Conservation (phyloP, 2,797 vertebrate species). For the Telmatherina bonti region DNA sequence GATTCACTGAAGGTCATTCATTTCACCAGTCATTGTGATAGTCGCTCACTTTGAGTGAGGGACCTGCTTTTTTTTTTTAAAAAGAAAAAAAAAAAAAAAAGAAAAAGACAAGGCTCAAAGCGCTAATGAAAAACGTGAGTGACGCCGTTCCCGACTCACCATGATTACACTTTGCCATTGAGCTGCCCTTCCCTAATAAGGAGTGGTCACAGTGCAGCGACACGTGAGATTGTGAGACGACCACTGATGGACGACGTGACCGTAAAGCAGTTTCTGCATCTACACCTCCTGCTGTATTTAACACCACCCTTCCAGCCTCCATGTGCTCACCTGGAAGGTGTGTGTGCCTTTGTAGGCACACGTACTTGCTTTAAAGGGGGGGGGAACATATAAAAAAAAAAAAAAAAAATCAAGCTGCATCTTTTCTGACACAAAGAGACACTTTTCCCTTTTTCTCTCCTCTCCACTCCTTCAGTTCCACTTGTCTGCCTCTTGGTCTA, state of each 20-base stretch:
- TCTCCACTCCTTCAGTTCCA: neutral
- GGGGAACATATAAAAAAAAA: no score
- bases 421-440: conserved; percentile 31
- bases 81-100: conserved; percentile 22
- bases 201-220: conserved; percentile 32
- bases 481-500: conserved; percentile 6
- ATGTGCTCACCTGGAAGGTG: conserved; percentile 58
- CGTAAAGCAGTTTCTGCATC: conserved; percentile 41
- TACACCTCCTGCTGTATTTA: conserved; percentile 52
- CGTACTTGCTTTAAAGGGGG: no score
- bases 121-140: conserved; percentile 35
- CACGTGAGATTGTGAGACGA: neutral
- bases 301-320: conserved; percentile 64
- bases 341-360: neutral
- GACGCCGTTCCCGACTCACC: conserved; percentile 3
- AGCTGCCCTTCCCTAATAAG: conserved; percentile 67
- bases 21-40: neutral
- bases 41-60: conserved; percentile 10
- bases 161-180: conserved; percentile 60
- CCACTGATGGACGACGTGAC: conserved; percentile 33
- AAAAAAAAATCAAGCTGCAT: neutral
- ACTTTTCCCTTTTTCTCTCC: conserved; percentile 18
- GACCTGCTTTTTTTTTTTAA: no score
- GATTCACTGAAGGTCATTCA: neutral
- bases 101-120: conserved; percentile 10